Base-by-base conservation (phyloP, 2,113 vertebrate species). In the Monopterus albus region DNA sequence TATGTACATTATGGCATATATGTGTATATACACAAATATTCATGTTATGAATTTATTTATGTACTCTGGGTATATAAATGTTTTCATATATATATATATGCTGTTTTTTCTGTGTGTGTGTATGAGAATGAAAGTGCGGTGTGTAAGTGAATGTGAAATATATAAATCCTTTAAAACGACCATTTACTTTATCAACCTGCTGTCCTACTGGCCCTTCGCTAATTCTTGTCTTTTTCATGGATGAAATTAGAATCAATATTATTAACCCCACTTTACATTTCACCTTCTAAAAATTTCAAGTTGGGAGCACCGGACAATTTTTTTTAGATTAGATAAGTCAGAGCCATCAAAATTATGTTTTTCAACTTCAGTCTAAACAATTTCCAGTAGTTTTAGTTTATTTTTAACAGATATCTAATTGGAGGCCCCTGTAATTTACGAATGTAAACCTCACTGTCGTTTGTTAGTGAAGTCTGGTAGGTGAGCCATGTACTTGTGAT, bases 21-120 rank as follows among this genome's bases (percentile, higher is more conserved):
- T 89, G 87, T 93, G 83, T 90, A 88, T 89, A 88, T 86, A 91
- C 84, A 88, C 89, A 82, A 62, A 88, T 88, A 86, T 90, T 79
- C 86, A 87, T 85, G 65, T 84, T 77, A 73, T 75, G 71, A 74
- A 87, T 89, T 86, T 88, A 90, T 93, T 88, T 91, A 90, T 92
- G 87, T 92, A 87, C 89, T 52, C 80, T 56, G 66, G 69, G 88
- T 92, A 91, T 94, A 91, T 93, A 88, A 87, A 91, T 91, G 89
- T 92, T 85, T 84, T 90, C 86, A 89, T 90, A 88, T n/a, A 73
- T 89, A 76, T 89, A 80, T 91, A 90, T 92, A 89, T 92, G 86
- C 88, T 90, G 81, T 90, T 87, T 84, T 88, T 64, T 90, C 42
- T 85, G 39, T 78, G 57, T 49, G 72, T 74, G 81, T 75, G 58